Base-by-base conservation (phyloP, 2,797 vertebrate genomes). In the Sebastes miniatus region DNA sequence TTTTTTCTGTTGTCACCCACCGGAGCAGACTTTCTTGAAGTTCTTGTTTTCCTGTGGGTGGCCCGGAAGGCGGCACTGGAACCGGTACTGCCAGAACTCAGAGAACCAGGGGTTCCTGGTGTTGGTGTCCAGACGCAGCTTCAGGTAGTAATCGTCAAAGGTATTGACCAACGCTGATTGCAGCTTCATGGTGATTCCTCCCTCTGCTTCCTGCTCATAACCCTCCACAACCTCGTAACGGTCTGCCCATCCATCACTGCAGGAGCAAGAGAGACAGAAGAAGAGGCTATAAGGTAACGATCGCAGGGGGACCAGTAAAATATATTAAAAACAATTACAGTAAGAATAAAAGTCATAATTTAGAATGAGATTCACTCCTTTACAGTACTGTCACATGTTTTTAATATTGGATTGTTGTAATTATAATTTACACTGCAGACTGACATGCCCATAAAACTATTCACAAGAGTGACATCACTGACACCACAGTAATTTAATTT, bases 51-150 rank as follows among this genome's bases (percentile, higher is more conserved):
- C 98, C 64, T 96, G 96, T 0, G 96, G 94, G 72, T 99, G 97
- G n/a, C 98, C 98, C 0, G 95, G 95, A 31, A 99, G 95, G 63
- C 97, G 97, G 80, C 99, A 99, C 91, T 99, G 98, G 91, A 99
- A 99, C 4, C 97, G 97, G 84, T 99, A 97, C 92, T 99, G 99
- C 99, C 99, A 99, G 94, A 99, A 99, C 91, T 99, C 99, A 0
- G 97, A 83, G 66, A 99, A 99, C 99, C 99, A 99, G 0, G 99
- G 99, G 90, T 99, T 99, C 83, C 99, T 96, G 0, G 92, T 96
- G 90, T 99, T 99, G 68, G 95, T 96, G 85, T 97, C 97, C 92
- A 99, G 93, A 1, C 94, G 96, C 83, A 99, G 95, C 89, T 97
- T 98, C 90, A 99, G 95, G 93, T 97, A 99, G 92, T 99, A 99